These are phyloP conservation scores for Drosophila macrospina DNA, from an alignment of 2,888 invertebrate species.

Conservation along the genomic window DNA sequence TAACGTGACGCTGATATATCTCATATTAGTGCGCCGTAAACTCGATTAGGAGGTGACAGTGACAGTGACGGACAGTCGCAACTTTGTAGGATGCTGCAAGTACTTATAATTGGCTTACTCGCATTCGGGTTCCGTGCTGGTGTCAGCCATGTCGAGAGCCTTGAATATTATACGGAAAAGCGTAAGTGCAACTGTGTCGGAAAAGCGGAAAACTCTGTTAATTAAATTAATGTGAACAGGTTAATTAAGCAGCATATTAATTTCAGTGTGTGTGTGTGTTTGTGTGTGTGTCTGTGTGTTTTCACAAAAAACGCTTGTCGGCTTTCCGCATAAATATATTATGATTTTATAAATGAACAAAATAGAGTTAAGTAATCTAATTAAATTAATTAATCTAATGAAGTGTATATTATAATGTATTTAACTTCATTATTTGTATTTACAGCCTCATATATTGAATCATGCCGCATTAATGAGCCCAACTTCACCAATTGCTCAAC, in stretches of 20 bases:
- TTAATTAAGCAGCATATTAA: constrained; percentile 16
- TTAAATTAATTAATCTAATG: constrained; percentile 22
- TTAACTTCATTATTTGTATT: constrained; percentile 3
- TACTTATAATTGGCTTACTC: constrained; percentile 53
- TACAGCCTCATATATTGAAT: constrained; percentile 88
- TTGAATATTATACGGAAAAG: constrained; percentile 64
- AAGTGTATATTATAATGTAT: not conserved
- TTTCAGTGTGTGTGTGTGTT: too few species aligned
- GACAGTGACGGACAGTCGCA: constrained; percentile 27
- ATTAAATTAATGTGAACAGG: constrained; percentile 32
- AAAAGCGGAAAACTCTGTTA: constrained; percentile 14
- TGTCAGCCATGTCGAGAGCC: constrained; percentile 34
- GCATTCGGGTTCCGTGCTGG: constrained; percentile 19
- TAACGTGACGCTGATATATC: constrained; percentile 38
- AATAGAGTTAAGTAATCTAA: constrained; percentile 20
- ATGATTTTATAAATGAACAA: constrained; percentile 1
- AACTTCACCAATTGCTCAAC: constrained; percentile 89
- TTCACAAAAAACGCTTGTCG: constrained; percentile 7
- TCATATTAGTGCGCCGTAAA: constrained; percentile 61
- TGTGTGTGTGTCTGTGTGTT: too few species aligned
- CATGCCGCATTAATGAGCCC: constrained; percentile 88
- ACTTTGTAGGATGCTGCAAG: constrained; percentile 23
- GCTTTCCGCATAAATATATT: constrained; percentile 27
- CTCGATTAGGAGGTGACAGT: constrained; percentile 47
- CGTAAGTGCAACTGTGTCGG: constrained; percentile 61